Percentiles rank a stretch among this genome's conserved stretches.
These are phyloP conservation scores for Pasiphila rectangulata DNA, from an alignment of 2,888 invertebrate genomes.

Conservation along the genomic window DNA sequence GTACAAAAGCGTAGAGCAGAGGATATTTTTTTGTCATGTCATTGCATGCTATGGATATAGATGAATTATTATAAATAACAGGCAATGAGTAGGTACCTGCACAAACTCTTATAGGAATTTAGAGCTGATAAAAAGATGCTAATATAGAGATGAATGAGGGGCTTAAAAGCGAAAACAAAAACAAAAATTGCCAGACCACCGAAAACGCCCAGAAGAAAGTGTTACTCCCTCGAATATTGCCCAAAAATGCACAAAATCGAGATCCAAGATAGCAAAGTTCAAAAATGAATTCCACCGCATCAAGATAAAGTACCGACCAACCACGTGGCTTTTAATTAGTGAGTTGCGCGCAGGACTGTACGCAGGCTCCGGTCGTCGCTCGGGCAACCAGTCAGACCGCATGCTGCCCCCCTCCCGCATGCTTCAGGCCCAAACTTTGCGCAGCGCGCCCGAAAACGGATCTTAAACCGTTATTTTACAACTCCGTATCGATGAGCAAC, in stretches of 20 bases:
- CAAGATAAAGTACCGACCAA: constrained; percentile 39
- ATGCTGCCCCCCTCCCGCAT: constrained; percentile 57
- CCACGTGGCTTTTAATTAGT: constrained; percentile 59
- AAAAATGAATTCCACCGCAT: constrained; percentile 42
- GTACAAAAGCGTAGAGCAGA: too few species aligned
- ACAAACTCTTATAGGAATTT: too few species aligned
- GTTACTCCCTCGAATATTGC: constrained; percentile 20
- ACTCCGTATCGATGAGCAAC: constrained; percentile 29
- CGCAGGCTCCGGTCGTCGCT: constrained; percentile 78
- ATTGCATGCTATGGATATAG: too few species aligned
- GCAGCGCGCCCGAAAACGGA: constrained; percentile 38
- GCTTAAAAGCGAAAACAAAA: constrained; percentile 9
- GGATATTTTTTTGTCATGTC: too few species aligned
- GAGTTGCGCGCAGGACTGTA: constrained; percentile 58
- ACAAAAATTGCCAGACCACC: constrained; percentile 1
- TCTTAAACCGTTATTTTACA: constrained; percentile 35
- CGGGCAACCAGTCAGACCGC: constrained; percentile 78
- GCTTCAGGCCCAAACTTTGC: constrained; percentile 60
- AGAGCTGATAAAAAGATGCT: too few species aligned
- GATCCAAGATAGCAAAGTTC: constrained; percentile 37
- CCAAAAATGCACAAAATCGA: constrained; percentile 14
- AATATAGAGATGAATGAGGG: too few species aligned
- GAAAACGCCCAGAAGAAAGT: constrained; percentile 17
- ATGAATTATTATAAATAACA: too few species aligned
- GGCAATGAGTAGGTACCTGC: too few species aligned